Base-by-base conservation (phyloP, 1,140 invertebrate species). In the Pinna nobilis region DNA sequence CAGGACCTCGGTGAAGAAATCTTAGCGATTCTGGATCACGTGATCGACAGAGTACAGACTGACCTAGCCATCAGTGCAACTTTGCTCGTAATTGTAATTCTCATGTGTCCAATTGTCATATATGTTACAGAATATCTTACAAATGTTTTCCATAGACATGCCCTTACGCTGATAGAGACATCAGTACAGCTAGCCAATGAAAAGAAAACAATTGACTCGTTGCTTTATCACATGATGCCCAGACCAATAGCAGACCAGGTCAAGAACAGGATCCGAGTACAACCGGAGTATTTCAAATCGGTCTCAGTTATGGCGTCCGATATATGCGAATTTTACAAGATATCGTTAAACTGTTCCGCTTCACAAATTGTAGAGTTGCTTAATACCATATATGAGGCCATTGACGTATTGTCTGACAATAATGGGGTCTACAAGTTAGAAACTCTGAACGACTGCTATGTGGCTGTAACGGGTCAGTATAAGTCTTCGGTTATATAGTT, bases 291-390 rank as follows among this genome's bases (percentile, higher is more conserved):
- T 32, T 90, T 88, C 74, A 83, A 85, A 41, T 84, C 83, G 37
- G 88, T 88, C 0, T 90, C 90, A 33, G 85, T 90, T n/a, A 81
- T 88, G 33, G 95, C 95, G 86, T 95, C 94, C 80, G 94, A 95
- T 81, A 94, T 95, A 74, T 94, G 95, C 6, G 94, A 94, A 1
- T 95, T 95, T 81, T 95, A 94, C 1, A 91, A 91, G 51, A 86
- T 95, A 3, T 94, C 93, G 1, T 93, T 94, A 0, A 93, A 95
- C 86, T 96, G 94, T 82, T 95, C 96, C 4, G 95, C 97, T 0
- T 88, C 98, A 25, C 94, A 98, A 91, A 94, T 96, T 18, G 85
- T 88, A 7, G 75, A 72, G 7, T 69, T 88, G 11, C 65, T 88
- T 7, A 88, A 88, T 73, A 81, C 76, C 15, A 70, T 88, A 32